phyloP scores from a whole-genome alignment of 2,113 vertebrate species.

The Meles meles region DNA sequence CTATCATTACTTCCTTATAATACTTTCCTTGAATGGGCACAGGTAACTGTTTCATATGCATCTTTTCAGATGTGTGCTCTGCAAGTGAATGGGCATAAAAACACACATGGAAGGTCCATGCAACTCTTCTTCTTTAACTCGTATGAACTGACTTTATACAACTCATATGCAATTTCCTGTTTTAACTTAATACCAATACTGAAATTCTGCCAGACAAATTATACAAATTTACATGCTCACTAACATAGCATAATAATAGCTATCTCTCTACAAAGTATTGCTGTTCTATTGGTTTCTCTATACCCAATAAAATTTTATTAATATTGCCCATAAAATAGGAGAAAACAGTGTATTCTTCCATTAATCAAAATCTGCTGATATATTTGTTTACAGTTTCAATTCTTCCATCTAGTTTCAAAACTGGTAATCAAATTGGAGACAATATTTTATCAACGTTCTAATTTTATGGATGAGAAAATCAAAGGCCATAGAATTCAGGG shows the following conservation, averaged over 20 bases:
- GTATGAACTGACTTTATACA: not conserved
- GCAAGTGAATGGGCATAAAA: not conserved
- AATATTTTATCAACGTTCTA: not conserved
- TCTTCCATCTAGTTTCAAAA: not conserved
- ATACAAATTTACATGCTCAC: not conserved
- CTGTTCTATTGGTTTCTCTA: not conserved
- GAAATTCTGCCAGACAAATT: not conserved
- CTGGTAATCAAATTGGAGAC: not conserved
- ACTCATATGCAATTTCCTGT: not conserved
- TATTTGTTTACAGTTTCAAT: not conserved
- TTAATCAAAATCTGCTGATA: not conserved
- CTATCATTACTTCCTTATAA: not conserved
- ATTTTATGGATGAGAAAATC: not conserved
- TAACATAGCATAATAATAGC: not conserved
- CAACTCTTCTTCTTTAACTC: not conserved
- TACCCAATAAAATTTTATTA: not conserved
- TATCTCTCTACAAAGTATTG: not conserved
- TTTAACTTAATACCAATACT: not conserved
- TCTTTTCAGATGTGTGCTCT: not conserved
- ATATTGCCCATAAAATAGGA: not conserved
- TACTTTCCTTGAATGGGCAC: not conserved
- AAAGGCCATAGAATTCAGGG: not conserved
- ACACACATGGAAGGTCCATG: not conserved
- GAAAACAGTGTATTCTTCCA: not conserved
- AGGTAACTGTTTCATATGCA: not conserved